Conservation (phyloP, 1,140 invertebrate genomes). For the Brachionus rotundiformis region DNA sequence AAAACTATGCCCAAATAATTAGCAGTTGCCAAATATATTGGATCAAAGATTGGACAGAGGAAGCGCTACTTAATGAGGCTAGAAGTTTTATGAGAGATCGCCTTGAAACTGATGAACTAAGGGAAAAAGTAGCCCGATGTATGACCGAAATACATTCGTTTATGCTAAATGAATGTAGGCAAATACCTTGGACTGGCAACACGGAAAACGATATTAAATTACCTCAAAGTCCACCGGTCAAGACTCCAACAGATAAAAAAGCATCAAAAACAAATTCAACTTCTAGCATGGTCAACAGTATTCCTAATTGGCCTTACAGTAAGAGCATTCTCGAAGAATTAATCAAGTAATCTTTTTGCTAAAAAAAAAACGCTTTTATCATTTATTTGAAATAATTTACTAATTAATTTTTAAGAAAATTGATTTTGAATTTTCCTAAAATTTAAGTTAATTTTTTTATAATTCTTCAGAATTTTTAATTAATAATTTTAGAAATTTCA, state of each 20-base stretch:
- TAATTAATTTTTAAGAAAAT: too few relatives aligned
- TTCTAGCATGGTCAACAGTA: slow-evolving; percentile 54
- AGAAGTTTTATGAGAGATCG: slow-evolving; percentile 57
- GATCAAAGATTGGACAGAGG: slow-evolving; percentile 63
- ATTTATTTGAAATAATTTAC: too few relatives aligned
- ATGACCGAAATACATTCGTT: slow-evolving; percentile 63
- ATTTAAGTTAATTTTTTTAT: too few relatives aligned
- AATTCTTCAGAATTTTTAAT: too few relatives aligned
- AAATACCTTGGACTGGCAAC: slow-evolving; percentile 62
- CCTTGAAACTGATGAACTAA: slow-evolving; percentile 53
- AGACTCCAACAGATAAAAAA: slow-evolving; percentile 60
- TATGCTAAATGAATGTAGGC: slow-evolving; percentile 61
- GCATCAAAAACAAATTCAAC: slow-evolving; percentile 58
- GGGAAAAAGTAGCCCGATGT: slow-evolving; percentile 59
- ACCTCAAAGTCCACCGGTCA: slow-evolving; percentile 53
- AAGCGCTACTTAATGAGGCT: slow-evolving; percentile 59
- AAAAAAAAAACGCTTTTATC: too few relatives aligned
- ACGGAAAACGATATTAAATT: slow-evolving; percentile 56
- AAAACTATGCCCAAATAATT: slow-evolving; percentile 61
- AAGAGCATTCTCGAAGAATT: slow-evolving; percentile 31
- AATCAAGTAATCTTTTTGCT: slow-evolving; percentile 31
- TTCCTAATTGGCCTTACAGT: slow-evolving; percentile 30
- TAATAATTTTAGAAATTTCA: too few relatives aligned
- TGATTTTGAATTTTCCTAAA: too few relatives aligned
- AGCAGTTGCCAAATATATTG: slow-evolving; percentile 62